A percentile compares a stretch with the other conserved stretches of the same genome.
Evolutionary conservation across 2,113 vertebrate species (phyloP).

Genomic region (Mystacornis crossleyi): DNA sequence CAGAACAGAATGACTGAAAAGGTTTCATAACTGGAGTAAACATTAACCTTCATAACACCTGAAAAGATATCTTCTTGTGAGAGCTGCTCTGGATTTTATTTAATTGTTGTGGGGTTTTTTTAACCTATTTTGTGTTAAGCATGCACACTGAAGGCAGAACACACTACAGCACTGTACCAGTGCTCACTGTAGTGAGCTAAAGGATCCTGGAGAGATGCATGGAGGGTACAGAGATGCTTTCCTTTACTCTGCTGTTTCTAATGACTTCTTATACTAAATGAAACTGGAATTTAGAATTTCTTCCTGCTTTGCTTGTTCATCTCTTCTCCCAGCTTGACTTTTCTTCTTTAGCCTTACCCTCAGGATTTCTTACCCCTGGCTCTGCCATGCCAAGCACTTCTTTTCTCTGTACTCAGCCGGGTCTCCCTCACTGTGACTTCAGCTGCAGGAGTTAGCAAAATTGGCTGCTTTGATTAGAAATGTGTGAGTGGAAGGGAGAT

Average conservation of each 20-base stretch:
- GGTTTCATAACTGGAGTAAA: background rate
- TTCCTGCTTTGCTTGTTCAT: background rate
- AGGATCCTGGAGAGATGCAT: background rate
- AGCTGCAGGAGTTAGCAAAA: constrained; percentile 30
- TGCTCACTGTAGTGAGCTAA: background rate
- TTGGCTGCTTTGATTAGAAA: constrained; percentile 68
- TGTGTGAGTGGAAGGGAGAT: constrained; percentile 52
- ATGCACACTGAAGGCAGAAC: background rate
- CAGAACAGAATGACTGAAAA: background rate
- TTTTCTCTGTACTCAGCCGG: constrained; percentile 7
- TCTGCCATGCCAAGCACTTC: background rate
- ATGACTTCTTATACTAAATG: background rate
- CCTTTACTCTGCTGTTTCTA: background rate
- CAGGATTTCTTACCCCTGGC: background rate
- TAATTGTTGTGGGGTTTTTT: background rate
- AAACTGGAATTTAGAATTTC: background rate
- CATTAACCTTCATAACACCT: background rate
- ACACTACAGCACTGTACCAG: background rate
- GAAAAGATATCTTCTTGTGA: background rate
- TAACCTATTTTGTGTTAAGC: background rate
- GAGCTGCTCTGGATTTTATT: background rate
- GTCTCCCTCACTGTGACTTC: constrained; percentile 31
- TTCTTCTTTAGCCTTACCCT: background rate
- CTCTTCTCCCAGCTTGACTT: constrained; percentile 27
- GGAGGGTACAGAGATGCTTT: background rate